Evolutionary conservation across 2,797 vertebrate species (phyloP), one percentile per base, ranked within the genome.

Genomic region (Saxicola maurus): DNA sequence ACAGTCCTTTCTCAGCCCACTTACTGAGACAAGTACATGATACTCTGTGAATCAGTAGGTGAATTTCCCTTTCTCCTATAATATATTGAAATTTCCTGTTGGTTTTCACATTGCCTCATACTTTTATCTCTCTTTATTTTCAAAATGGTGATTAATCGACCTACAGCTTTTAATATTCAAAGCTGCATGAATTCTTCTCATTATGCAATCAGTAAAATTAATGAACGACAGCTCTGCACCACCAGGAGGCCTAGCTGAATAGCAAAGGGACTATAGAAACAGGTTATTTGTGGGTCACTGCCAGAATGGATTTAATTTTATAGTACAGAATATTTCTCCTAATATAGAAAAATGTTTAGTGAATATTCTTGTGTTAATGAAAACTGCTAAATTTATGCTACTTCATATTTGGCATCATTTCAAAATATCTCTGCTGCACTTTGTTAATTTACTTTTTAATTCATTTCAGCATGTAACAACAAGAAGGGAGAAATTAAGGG

Each of bases 191-290:
- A 66, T 96, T 93, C 86, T 94, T 86, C 93, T 95, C 88, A 95
- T 95, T 93, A 87, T 93, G 77, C 86, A 95, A 95, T 96, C 94
- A 95, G 89, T 89, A 83, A 95, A 96, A 95, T 96, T 94, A 96
- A 95, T 91, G 91, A 96, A 78, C 25, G 75, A 82, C 80, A 91
- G 68, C 66, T 93, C 76, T 91, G 85, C 49, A 94, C 74, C 92
- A 95, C 76, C 92, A 94, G 90, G 93, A 94, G 71, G 74, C 72
- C 75, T 74, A 69, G 65, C 57, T 92, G 88, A 96, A 93, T 73
- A 94, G 83, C 59, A 75, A 37, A 81, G 59, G 78, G 72, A 89
- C 87, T 89, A 82, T 37, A 80, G 48, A 86, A 93, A 86, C 77
- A 81, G 81, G 89, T 95, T 93, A 92, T 85, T 90, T 89, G 87